A percentile compares a stretch with the other conserved stretches of the same genome.
Conservation (phyloP, 1,140 invertebrate species). For the Melitaea cinxia region DNA sequence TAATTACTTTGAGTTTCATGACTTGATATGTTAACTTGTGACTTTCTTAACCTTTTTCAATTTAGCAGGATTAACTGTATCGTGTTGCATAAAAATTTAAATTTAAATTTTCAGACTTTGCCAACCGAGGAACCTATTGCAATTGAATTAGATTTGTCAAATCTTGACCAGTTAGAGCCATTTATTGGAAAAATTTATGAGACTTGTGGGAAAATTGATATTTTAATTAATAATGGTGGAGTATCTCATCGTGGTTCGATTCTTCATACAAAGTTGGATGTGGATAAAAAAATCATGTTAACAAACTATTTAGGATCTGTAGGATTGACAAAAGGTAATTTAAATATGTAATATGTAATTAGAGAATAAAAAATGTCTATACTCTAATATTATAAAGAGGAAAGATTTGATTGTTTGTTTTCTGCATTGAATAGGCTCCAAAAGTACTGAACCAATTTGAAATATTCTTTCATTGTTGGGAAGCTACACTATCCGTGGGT, state of each 20-base stretch:
- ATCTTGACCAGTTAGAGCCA: conserved; percentile 84
- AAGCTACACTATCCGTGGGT: too few relatives aligned
- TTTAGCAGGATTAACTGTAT: not conserved
- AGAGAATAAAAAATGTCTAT: too few relatives aligned
- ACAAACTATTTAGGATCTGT: conserved; percentile 97
- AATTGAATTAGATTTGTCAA: conserved; percentile 89
- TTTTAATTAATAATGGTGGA: conserved; percentile 96
- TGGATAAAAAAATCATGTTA: conserved; percentile 94
- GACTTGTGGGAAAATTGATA: conserved; percentile 90
- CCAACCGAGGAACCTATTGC: conserved; percentile 88
- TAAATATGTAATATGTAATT: not conserved
- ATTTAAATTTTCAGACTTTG: conserved; percentile 78
- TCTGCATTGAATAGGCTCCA: too few relatives aligned
- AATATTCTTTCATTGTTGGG: too few relatives aligned
- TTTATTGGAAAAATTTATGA: conserved; percentile 86
- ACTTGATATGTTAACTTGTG: too few relatives aligned
- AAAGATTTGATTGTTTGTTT: too few relatives aligned
- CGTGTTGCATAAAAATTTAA: not conserved
- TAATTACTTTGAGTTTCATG: too few relatives aligned
- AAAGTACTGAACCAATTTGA: too few relatives aligned
- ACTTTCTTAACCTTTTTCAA: too few relatives aligned
- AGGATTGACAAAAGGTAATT: conserved; percentile 93
- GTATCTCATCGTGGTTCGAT: conserved; percentile 91
- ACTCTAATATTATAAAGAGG: too few relatives aligned
- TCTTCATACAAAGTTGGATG: conserved; percentile 89